These are phyloP conservation scores for Scaptomyza pallida DNA, from an alignment of 1,140 invertebrate genomes.

Conservation along the genomic window DNA sequence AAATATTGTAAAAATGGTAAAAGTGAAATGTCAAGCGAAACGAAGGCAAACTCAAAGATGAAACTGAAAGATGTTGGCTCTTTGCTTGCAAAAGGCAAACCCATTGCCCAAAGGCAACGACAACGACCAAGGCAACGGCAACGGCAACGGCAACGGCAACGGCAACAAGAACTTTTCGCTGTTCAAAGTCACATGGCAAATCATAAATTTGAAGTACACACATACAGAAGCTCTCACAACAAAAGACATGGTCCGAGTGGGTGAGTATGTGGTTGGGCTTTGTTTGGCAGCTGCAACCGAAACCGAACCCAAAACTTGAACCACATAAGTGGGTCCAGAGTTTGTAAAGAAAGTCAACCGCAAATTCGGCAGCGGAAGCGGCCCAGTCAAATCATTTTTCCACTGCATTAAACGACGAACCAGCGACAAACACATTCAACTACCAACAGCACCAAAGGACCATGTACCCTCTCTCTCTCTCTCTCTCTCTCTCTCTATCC, in stretches of 20 bases:
- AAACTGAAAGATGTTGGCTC: slow-evolving; percentile 21
- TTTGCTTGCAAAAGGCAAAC: slow-evolving; percentile 13
- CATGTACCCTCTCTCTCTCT: no score
- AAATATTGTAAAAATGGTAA: slow-evolving; percentile 65
- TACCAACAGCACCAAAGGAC: slow-evolving; percentile 11
- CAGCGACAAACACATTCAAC: slow-evolving; percentile 35
- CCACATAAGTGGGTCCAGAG: slow-evolving; percentile 44
- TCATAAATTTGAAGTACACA: slow-evolving; percentile 73
- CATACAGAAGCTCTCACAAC: slow-evolving; percentile 22
- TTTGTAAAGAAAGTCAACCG: slow-evolving; percentile 53
- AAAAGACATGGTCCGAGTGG: slow-evolving; percentile 26
- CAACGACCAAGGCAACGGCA: slow-evolving; percentile 11
- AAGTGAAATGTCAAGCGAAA: slow-evolving; percentile 80
- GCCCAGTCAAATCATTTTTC: slow-evolving; percentile 77
- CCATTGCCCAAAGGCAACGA: background rate
- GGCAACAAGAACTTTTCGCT: slow-evolving; percentile 33
- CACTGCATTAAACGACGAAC: slow-evolving; percentile 73
- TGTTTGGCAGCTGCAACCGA: slow-evolving; percentile 15
- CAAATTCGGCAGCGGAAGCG: slow-evolving; percentile 60
- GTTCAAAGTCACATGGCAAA: slow-evolving; percentile 78
- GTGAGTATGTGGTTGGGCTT: background rate
- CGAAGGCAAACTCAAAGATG: slow-evolving; percentile 46
- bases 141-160: slow-evolving; percentile 4
- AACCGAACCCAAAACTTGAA: slow-evolving; percentile 16
- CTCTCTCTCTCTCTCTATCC: no score